Evolutionary conservation across 2,797 vertebrate genomes (phyloP).

Genomic region (Manis javanica): DNA sequence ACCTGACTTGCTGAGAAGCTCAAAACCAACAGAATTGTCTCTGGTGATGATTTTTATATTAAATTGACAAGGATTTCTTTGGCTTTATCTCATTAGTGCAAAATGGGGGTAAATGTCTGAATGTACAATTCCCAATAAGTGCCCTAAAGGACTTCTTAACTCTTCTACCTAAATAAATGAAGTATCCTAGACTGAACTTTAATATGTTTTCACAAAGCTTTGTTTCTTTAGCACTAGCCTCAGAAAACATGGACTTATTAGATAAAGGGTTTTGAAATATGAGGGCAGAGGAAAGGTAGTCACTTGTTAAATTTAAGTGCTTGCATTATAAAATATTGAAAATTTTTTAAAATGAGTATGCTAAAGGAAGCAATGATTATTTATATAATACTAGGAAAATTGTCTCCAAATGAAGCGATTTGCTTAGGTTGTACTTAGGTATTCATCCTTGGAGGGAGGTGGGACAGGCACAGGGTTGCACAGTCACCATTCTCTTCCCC

Average conservation of each 20-base stretch:
- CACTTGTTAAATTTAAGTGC: background rate
- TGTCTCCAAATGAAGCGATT: background rate
- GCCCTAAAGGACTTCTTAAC: background rate
- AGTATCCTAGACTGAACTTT: conserved; percentile 14
- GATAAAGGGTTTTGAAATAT: background rate
- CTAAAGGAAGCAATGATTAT: background rate
- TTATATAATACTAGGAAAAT: background rate
- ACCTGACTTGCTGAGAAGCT: conserved; percentile 73
- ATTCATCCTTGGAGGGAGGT: background rate
- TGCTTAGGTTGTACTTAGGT: background rate
- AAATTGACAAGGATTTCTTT: conserved; percentile 72
- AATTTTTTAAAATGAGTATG: background rate
- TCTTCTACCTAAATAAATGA: conserved; percentile 27
- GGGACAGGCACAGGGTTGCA: background rate
- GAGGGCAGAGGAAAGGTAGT: background rate
- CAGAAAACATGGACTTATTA: background rate
- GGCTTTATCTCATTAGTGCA: conserved; percentile 57
- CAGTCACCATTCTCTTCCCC: background rate
- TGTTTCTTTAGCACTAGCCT: background rate
- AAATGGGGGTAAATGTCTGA: conserved; percentile 55
- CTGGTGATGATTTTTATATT: conserved; percentile 59
- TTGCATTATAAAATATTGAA: background rate
- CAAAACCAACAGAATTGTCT: conserved; percentile 71
- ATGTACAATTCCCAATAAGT: conserved; percentile 23
- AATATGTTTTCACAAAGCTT: conserved; percentile 11